Percentiles rank a stretch among this genome's conserved stretches.
Evolutionary conservation across 2,113 vertebrate species (phyloP).

Genomic region (Scopus umbretta): DNA sequence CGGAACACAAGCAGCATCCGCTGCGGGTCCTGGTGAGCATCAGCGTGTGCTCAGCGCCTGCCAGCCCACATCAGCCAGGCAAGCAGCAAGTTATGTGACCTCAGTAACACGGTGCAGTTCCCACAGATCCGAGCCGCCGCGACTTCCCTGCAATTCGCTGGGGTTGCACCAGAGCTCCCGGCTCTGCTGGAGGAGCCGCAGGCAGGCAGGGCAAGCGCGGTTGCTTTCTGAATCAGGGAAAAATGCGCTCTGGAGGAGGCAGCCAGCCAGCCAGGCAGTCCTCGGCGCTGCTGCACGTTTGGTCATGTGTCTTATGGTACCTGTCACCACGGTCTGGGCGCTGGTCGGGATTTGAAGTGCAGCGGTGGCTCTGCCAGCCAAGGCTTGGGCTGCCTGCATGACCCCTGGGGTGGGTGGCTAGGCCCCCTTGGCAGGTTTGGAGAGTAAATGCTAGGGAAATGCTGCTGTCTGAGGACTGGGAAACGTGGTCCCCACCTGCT

Average conservation of each 20-base stretch:
- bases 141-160: not conserved
- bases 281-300: accelerated
- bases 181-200: not conserved
- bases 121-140: not conserved
- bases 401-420: accelerated
- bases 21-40: not conserved
- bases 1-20: not conserved
- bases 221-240: not conserved
- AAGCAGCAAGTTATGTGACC: not conserved
- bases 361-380: not conserved
- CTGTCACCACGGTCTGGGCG: not conserved
- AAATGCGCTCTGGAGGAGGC: not conserved
- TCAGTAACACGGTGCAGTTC: not conserved
- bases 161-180: not conserved
- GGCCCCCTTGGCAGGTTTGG: not conserved
- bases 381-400: not conserved
- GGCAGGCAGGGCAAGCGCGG: not conserved
- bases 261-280: not conserved
- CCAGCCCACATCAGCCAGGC: not conserved
- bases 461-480: not conserved
- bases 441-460: not conserved
- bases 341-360: accelerated
- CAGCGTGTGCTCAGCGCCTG: accelerated
- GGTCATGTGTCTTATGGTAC: not conserved
- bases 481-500: not conserved